phyloP scores from a whole-genome alignment of 2,888 invertebrate species.

The Salticus scenicus region DNA sequence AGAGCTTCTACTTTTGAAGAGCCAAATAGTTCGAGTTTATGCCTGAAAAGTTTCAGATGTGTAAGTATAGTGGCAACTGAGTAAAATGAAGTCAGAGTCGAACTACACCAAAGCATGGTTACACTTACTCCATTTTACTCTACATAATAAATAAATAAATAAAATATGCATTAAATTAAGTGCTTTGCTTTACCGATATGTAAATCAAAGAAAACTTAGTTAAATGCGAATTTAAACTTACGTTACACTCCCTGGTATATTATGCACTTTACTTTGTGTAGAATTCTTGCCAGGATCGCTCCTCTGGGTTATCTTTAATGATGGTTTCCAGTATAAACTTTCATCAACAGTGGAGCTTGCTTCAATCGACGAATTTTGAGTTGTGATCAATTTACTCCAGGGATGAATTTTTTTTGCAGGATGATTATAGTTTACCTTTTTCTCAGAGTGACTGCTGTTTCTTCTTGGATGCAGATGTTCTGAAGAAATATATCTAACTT shows the following conservation, averaged over 20 bases:
- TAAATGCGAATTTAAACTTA: no score
- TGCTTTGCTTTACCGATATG: no score
- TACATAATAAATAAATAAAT: no score
- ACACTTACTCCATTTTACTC: no score
- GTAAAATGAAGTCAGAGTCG: no score
- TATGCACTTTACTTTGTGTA: neutral
- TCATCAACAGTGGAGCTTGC: neutral
- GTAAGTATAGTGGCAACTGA: no score
- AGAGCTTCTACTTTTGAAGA: no score
- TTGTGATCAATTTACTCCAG: neutral
- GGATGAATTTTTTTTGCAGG: neutral
- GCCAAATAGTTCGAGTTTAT: no score
- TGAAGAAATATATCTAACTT: neutral
- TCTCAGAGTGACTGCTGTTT: neutral
- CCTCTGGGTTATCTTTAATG: neutral
- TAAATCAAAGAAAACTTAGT: no score
- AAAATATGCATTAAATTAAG: no score
- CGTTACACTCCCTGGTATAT: neutral
- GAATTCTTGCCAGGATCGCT: neutral
- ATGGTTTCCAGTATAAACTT: neutral
- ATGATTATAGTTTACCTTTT: neutral
- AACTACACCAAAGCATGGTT: no score
- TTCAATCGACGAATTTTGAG: neutral
- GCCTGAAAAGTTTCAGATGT: no score
- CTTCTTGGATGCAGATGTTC: neutral